These are phyloP conservation scores for Sturnira hondurensis DNA, from an alignment of 2,113 vertebrate genomes.

Conservation along the genomic window DNA sequence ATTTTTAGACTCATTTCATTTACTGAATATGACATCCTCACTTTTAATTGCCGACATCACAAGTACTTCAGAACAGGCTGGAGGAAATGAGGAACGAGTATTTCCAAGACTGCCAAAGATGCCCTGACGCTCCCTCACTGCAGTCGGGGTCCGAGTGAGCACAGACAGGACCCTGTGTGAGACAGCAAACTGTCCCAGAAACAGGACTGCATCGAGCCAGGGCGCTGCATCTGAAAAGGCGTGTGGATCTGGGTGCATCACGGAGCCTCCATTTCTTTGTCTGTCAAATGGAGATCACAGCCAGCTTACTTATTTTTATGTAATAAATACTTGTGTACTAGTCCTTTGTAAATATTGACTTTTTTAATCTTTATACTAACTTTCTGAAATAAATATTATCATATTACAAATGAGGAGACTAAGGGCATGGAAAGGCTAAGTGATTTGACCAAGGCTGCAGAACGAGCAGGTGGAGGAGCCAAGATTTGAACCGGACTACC, in stretches of 20 bases:
- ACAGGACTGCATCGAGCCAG: not conserved
- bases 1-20: not conserved
- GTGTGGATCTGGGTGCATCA: not conserved
- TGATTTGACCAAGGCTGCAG: not conserved
- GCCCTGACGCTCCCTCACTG: not conserved
- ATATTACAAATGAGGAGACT: not conserved
- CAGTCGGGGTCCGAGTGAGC: not conserved
- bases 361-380: not conserved
- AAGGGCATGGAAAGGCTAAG: not conserved
- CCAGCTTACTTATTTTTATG: not conserved
- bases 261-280: not conserved
- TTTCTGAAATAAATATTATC: not conserved
- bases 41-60: not conserved
- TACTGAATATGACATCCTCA: not conserved
- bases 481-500: not conserved
- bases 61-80: not conserved
- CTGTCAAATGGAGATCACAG: not conserved
- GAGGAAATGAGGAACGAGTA: not conserved
- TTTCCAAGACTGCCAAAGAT: not conserved
- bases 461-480: not conserved
- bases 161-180: accelerated
- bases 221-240: not conserved
- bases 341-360: not conserved
- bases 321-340: not conserved
- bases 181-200: not conserved